These are phyloP conservation scores for Miichthys miiuy DNA, from an alignment of 2,797 vertebrate species.

Conservation along the genomic window DNA sequence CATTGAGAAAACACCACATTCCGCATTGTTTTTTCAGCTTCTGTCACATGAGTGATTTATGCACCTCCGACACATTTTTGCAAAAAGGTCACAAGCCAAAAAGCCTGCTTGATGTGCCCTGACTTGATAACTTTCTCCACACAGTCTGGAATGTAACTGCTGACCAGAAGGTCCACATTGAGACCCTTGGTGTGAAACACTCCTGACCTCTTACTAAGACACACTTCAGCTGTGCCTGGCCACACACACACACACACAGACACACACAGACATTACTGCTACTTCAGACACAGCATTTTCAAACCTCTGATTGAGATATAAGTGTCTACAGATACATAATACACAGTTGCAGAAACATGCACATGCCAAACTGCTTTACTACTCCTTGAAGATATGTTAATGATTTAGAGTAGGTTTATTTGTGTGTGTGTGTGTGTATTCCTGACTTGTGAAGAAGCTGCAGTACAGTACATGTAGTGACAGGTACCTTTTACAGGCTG, in stretches of 20 bases:
- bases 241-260: constrained; percentile 41
- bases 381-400: constrained; percentile 22
- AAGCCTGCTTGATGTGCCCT: constrained; percentile 17
- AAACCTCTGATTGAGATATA: constrained; percentile 35
- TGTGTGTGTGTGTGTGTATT: constrained; percentile 39
- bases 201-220: constrained; percentile 51
- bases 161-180: constrained; percentile 49
- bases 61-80: constrained; percentile 18
- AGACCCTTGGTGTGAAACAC: constrained; percentile 43
- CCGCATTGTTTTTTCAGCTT: background rate
- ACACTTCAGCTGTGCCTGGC: constrained; percentile 55
- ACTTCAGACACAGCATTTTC: constrained; percentile 8
- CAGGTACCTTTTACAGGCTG: constrained; percentile 62
- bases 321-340: constrained; percentile 15
- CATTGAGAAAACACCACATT: background rate
- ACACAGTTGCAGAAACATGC: background rate
- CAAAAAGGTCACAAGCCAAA: constrained; percentile 36
- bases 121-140: constrained; percentile 43
- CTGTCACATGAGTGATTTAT: constrained; percentile 32
- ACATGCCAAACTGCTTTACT: constrained; percentile 2
- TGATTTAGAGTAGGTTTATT: constrained; percentile 32
- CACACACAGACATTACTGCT: constrained; percentile 35
- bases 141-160: constrained; percentile 41
- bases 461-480: constrained; percentile 47
- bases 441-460: constrained; percentile 42